These are phyloP conservation scores for Chaenodraco wilsoni DNA, from an alignment of 2,797 vertebrate genomes.

Conservation along the genomic window DNA sequence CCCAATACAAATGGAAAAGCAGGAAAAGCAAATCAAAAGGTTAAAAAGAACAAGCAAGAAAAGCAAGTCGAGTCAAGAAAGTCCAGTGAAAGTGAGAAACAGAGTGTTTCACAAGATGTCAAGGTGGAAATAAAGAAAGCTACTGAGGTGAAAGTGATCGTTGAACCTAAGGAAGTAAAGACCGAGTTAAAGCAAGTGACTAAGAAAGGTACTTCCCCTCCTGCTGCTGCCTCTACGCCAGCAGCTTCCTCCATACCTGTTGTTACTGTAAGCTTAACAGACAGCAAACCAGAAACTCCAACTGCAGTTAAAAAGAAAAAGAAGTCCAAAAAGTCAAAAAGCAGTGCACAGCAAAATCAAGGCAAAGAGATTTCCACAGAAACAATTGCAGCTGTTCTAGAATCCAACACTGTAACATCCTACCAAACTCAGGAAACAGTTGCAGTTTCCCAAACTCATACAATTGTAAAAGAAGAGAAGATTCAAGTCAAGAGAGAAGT, in stretches of 20 bases:
- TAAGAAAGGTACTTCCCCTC: conserved; percentile 46
- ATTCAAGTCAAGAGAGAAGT: conserved; percentile 68
- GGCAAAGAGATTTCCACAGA: conserved; percentile 68
- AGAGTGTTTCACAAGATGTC: conserved; percentile 48
- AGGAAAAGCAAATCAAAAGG: conserved; percentile 69
- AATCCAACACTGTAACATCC: conserved; percentile 64
- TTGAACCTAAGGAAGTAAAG: conserved; percentile 55
- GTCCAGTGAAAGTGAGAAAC: conserved; percentile 57
- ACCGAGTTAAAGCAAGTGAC: conserved; percentile 64
- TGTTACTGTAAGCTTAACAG: conserved; percentile 38
- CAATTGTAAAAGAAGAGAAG: conserved; percentile 60
- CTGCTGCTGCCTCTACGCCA: conserved; percentile 15
- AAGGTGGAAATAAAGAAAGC: conserved; percentile 54
- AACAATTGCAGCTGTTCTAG: conserved; percentile 54
- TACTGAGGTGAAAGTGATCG: conserved; percentile 57
- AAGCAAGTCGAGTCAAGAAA: conserved; percentile 63
- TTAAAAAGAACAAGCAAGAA: conserved; percentile 78
- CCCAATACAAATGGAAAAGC: conserved; percentile 61
- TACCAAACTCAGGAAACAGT: conserved; percentile 66
- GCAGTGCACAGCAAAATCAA: conserved; percentile 56
- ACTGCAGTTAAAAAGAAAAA: conserved; percentile 77
- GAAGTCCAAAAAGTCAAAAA: conserved; percentile 84
- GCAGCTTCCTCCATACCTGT: conserved; percentile 15
- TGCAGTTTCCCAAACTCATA: conserved; percentile 59
- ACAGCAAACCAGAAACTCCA: conserved; percentile 61